A percentile compares a stretch with the other conserved stretches of the same genome.
phyloP scores from a whole-genome alignment of 2,888 invertebrate genomes.

The Rapana venosa region DNA sequence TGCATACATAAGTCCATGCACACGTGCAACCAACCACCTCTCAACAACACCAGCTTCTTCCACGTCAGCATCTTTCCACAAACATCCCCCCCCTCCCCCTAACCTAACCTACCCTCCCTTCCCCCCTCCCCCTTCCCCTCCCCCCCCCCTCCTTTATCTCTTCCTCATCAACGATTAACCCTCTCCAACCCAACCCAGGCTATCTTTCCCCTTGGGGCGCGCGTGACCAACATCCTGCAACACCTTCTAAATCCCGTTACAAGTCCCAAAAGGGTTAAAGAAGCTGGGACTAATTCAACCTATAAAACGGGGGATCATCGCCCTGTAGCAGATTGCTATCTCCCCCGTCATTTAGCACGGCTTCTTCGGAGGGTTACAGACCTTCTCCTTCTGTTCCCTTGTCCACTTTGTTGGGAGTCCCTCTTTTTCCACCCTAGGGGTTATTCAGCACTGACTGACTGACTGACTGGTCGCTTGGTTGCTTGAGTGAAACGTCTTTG shows the following conservation, averaged over 20 bases:
- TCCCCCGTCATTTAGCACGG: not conserved
- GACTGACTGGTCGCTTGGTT: no score
- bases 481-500: no score
- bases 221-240: not conserved
- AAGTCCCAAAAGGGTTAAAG: not conserved
- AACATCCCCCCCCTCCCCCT: not conserved
- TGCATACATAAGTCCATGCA: no score
- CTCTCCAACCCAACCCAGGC: not conserved
- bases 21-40: no score
- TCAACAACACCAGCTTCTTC: not conserved
- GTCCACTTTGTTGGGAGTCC: no score
- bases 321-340: not conserved
- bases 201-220: no score
- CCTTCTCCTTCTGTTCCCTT: no score
- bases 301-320: not conserved
- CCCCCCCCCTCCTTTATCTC: not conserved
- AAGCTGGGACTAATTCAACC: not conserved
- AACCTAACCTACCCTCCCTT: not conserved
- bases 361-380: no score
- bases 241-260: not conserved
- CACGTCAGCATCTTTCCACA: not conserved
- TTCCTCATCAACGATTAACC: not conserved
- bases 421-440: no score
- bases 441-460: no score
- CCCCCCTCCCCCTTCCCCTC: not conserved